These are phyloP conservation scores for Camponotus floridanus DNA, from an alignment of 1,140 invertebrate genomes.

Conservation along the genomic window DNA sequence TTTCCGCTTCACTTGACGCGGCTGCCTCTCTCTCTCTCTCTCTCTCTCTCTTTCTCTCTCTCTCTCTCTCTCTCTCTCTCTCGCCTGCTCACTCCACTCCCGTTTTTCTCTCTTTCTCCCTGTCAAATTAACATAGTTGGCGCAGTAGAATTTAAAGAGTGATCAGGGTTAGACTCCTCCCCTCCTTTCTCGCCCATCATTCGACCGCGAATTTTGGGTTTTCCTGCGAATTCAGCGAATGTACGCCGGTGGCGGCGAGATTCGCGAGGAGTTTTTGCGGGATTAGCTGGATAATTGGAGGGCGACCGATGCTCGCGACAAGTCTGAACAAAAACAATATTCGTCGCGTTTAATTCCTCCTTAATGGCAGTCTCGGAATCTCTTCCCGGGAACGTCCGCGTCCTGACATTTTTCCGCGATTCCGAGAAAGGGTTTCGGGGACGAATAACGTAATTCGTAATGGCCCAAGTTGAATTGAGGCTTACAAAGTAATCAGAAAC, in stretches of 20 bases:
- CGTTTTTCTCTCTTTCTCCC: conserved; percentile 24
- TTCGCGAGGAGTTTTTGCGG: conserved; percentile 59
- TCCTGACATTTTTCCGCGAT: conserved; percentile 15
- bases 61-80: background rate
- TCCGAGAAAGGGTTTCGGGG: conserved; percentile 48
- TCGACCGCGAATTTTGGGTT: conserved; percentile 45
- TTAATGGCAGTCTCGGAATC: conserved; percentile 47
- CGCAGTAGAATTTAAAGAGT: conserved; percentile 68
- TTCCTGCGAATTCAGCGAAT: conserved; percentile 44
- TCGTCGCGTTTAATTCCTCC: conserved; percentile 63
- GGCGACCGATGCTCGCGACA: conserved; percentile 58
- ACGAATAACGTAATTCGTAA: conserved; percentile 67
- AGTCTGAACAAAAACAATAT: conserved; percentile 58
- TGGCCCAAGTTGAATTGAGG: conserved; percentile 69
- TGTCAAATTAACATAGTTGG: conserved; percentile 73
- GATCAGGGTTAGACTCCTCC: conserved; percentile 24
- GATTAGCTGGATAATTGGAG: conserved; percentile 68
- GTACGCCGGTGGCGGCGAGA: conserved; percentile 11
- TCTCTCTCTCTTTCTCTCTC: background rate
- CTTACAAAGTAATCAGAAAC: conserved; percentile 71
- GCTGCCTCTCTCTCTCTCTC: conserved; percentile 12
- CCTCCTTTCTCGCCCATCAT: no score
- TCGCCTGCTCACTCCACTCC: no score
- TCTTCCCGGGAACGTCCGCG: background rate
- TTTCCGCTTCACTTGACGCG: conserved; percentile 70